Conservation (phyloP, 2,888 invertebrate species). For the Callyntrura guangdongensis region DNA sequence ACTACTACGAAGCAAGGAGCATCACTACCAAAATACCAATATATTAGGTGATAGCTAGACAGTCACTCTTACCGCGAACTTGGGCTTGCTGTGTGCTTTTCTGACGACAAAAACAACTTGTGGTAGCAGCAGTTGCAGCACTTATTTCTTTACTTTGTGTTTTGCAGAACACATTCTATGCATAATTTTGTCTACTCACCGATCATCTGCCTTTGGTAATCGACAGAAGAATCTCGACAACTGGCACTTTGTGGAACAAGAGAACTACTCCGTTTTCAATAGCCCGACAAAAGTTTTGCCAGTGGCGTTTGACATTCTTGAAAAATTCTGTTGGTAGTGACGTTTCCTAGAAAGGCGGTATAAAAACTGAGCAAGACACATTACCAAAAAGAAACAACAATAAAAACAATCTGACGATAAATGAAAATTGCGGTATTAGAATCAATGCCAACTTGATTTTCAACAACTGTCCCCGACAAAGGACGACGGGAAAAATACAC, state of each 20-base stretch:
- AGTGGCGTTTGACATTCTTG: too few relatives aligned
- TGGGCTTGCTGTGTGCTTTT: constrained; percentile 7
- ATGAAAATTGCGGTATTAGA: not conserved
- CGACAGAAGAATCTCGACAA: not conserved
- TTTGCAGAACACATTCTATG: constrained; percentile 69
- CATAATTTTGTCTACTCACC: constrained; percentile 68
- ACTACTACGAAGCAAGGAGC: constrained; percentile 1
- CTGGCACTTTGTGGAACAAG: not conserved
- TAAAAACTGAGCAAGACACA: not conserved
- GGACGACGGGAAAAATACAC: constrained; percentile 26
- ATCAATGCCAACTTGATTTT: constrained; percentile 17
- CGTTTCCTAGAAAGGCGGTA: not conserved
- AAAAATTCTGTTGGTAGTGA: not conserved
- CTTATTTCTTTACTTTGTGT: constrained; percentile 4
- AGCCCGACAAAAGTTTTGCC: not conserved
- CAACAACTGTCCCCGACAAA: constrained; percentile 33
- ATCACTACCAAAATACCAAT: constrained; percentile 7
- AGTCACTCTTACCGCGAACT: constrained; percentile 16
- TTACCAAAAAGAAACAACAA: not conserved
- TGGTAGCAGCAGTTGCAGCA: constrained; percentile 13
- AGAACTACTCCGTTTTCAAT: not conserved
- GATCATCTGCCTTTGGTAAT: not conserved
- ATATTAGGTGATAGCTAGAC: not conserved
- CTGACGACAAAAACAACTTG: constrained; percentile 32
- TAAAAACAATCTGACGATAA: not conserved